phyloP scores from a whole-genome alignment of 2,113 vertebrate species.

The Vireo altiloquus region DNA sequence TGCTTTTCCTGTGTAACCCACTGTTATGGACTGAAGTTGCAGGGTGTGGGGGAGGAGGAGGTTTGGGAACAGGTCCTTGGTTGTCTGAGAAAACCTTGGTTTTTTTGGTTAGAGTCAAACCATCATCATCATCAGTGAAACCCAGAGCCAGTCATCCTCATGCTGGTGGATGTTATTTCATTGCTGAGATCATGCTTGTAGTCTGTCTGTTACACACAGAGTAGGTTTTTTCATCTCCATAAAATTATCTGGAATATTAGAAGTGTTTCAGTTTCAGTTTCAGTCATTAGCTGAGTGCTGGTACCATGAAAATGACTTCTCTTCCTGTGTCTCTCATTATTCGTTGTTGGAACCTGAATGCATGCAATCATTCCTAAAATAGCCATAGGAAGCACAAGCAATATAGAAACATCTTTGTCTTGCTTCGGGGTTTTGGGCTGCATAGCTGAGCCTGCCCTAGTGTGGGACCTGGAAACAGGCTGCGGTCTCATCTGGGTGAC shows the following conservation, averaged over 20 bases:
- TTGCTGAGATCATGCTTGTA: background rate
- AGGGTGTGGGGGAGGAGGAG: background rate
- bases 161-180: background rate
- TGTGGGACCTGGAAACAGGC: slow-evolving; percentile 24
- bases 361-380: slow-evolving; percentile 36
- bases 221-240: background rate
- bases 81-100: background rate
- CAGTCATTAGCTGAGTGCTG: background rate
- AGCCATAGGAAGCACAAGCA: background rate
- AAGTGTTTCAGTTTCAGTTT: background rate
- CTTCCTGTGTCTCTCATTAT: background rate
- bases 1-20: background rate
- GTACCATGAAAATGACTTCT: background rate
- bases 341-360: slow-evolving; percentile 20
- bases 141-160: accelerated
- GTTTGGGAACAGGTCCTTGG: background rate
- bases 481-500: slow-evolving; percentile 1
- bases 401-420: slow-evolving; percentile 14
- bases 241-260: background rate
- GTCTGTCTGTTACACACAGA: background rate
- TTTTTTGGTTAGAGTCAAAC: background rate
- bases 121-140: background rate
- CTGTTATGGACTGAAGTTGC: background rate
- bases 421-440: background rate
- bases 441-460: background rate